phyloP scores from a whole-genome alignment of 2,888 invertebrate genomes.

The Cyaniris semiargus region DNA sequence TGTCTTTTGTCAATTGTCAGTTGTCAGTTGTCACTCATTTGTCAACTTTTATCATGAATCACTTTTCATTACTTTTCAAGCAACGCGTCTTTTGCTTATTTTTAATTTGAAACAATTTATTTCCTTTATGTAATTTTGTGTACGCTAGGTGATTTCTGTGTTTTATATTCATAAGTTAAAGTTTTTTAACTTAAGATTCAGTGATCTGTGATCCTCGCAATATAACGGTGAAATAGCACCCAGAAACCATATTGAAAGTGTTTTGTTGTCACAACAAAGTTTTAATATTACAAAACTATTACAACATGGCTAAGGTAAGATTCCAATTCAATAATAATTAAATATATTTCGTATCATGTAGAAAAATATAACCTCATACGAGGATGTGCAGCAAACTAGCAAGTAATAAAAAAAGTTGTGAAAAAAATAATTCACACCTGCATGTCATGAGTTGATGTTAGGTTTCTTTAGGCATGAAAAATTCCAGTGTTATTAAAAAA shows the following conservation, averaged over 20 bases:
- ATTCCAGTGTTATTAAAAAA: constrained; percentile 43
- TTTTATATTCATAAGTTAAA: neutral
- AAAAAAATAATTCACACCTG: constrained; percentile 40
- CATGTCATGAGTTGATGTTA: constrained; percentile 36
- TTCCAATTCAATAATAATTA: neutral
- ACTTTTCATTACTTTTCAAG: neutral
- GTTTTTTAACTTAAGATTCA: neutral
- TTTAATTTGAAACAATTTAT: neutral
- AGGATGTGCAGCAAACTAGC: neutral
- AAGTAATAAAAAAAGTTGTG: constrained; percentile 15
- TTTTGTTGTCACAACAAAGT: constrained; percentile 28
- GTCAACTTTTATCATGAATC: constrained; percentile 17
- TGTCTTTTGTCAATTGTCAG: neutral
- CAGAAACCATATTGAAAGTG: constrained; percentile 21
- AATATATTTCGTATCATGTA: constrained; percentile 11
- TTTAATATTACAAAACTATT: neutral
- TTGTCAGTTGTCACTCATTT: neutral
- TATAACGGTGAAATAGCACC: constrained; percentile 17
- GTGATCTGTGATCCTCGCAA: neutral
- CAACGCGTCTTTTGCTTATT: constrained; percentile 11
- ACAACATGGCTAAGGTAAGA: constrained; percentile 36
- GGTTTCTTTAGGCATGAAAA: constrained; percentile 42
- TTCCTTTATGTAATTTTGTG: neutral
- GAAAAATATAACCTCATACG: neutral
- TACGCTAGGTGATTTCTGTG: neutral